Percentiles rank a stretch among this genome's conserved stretches.
Conservation (phyloP, 2,113 vertebrate genomes). For the Oncorhynchus gorbuscha region DNA sequence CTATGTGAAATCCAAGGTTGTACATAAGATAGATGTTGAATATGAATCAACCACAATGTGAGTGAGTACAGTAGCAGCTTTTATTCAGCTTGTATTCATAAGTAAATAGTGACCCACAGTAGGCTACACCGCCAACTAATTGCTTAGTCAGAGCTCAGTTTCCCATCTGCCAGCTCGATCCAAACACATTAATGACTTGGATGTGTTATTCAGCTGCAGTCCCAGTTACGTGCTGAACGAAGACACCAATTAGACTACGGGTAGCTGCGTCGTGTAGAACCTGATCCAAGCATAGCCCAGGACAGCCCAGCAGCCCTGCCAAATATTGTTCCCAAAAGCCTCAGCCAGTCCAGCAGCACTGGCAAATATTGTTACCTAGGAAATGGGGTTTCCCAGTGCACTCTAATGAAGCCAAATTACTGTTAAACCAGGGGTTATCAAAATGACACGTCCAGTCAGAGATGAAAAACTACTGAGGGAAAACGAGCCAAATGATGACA, state of each 20-base stretch:
- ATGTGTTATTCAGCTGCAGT: background rate
- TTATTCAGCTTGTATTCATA: too few species aligned
- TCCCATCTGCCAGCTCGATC: background rate
- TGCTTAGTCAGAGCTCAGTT: background rate
- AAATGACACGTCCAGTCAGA: background rate
- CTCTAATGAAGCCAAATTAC: background rate
- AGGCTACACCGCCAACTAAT: background rate
- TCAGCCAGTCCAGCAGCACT: too few species aligned
- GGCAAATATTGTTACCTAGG: background rate
- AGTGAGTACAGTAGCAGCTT: too few species aligned
- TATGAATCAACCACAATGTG: too few species aligned
- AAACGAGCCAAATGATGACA: too few species aligned
- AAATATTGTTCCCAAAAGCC: background rate
- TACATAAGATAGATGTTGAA: background rate
- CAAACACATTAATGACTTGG: background rate
- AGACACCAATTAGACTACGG: background rate
- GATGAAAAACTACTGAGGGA: background rate
- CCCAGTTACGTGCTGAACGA: constrained; percentile 1
- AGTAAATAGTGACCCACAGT: background rate
- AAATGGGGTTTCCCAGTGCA: background rate
- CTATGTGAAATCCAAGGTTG: background rate
- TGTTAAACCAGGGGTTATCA: background rate
- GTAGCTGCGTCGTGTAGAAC: background rate
- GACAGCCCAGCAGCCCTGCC: background rate
- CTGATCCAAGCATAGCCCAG: background rate